phyloP scores from a whole-genome alignment of 2,888 invertebrate species.

The Adela reaumurella region DNA sequence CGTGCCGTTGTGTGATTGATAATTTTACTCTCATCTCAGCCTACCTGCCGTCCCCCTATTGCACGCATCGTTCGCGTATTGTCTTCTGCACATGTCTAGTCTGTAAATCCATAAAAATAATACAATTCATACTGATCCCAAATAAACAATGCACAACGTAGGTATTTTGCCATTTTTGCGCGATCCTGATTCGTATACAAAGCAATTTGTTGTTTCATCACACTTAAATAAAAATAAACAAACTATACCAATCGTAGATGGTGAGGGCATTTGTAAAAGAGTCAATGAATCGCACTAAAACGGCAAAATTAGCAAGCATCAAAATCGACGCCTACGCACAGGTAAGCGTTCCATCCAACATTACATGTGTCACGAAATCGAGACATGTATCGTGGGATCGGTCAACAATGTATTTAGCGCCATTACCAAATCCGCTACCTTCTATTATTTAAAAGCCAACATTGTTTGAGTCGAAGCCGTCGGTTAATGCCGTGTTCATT shows the following conservation, averaged over 20 bases:
- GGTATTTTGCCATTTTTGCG: too few species aligned
- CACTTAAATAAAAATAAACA: too few species aligned
- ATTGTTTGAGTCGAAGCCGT: slow-evolving; percentile 43
- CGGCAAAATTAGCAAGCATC: background rate
- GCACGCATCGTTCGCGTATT: slow-evolving; percentile 91
- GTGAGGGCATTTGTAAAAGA: too few species aligned
- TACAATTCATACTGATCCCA: slow-evolving; percentile 18
- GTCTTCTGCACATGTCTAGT: slow-evolving; percentile 98
- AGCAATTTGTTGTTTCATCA: too few species aligned
- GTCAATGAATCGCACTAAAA: too few species aligned
- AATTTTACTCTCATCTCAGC: slow-evolving; percentile 15
- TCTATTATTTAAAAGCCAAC: slow-evolving; percentile 41
- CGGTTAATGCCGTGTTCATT: slow-evolving; percentile 44
- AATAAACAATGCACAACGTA: background rate
- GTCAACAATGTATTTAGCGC: slow-evolving; percentile 39
- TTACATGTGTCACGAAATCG: background rate
- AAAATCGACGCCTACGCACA: background rate
- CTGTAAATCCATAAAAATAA: slow-evolving; percentile 68
- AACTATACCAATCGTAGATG: too few species aligned
- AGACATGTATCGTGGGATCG: background rate
- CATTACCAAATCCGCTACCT: slow-evolving; percentile 55
- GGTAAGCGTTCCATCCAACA: slow-evolving; percentile 3
- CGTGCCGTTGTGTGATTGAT: slow-evolving; percentile 5
- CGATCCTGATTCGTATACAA: too few species aligned
- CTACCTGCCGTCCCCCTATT: slow-evolving; percentile 98